A percentile compares a stretch with the other conserved stretches of the same genome.
These are phyloP conservation scores for Rotaria socialis DNA, from an alignment of 2,888 invertebrate genomes.

Conservation along the genomic window DNA sequence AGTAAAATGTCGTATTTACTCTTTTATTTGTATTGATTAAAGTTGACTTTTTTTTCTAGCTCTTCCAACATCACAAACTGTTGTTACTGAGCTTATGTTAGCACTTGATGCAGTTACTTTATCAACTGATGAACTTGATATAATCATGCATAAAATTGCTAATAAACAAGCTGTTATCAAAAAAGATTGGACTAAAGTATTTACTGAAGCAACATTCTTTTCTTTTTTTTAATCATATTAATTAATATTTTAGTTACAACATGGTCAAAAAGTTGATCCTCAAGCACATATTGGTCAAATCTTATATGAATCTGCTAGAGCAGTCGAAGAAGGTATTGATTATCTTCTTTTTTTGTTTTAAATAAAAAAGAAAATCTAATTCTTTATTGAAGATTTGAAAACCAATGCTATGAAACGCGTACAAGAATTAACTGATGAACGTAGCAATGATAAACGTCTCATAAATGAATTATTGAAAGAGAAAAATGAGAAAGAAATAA, in stretches of 20 bases:
- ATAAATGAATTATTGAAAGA: conserved; percentile 10
- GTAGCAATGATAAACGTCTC: background rate
- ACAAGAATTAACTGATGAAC: background rate
- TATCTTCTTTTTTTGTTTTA: too few relatives aligned
- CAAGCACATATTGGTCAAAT: conserved; percentile 20
- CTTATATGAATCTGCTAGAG: background rate
- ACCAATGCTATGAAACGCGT: background rate
- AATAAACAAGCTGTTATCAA: conserved; percentile 7
- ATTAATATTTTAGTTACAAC: background rate
- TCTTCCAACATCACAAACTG: conserved; percentile 10
- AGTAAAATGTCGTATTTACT: background rate
- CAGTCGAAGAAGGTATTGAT: background rate
- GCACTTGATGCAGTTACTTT: conserved; percentile 28
- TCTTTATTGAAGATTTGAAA: background rate
- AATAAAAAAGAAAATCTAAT: background rate
- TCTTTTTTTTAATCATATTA: background rate
- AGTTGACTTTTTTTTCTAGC: background rate
- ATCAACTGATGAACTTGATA: background rate
- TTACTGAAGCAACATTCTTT: too few relatives aligned
- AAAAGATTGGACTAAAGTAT: conserved; percentile 3
- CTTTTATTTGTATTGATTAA: too few relatives aligned
- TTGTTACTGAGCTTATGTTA: conserved; percentile 23
- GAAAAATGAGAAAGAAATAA: background rate
- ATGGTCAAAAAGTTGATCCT: conserved; percentile 32
- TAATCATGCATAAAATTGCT: conserved; percentile 30